A percentile compares a stretch with the other conserved stretches of the same genome.
Conservation (phyloP, 92 coral and sea anemone species). For the Porites cylindrica region DNA sequence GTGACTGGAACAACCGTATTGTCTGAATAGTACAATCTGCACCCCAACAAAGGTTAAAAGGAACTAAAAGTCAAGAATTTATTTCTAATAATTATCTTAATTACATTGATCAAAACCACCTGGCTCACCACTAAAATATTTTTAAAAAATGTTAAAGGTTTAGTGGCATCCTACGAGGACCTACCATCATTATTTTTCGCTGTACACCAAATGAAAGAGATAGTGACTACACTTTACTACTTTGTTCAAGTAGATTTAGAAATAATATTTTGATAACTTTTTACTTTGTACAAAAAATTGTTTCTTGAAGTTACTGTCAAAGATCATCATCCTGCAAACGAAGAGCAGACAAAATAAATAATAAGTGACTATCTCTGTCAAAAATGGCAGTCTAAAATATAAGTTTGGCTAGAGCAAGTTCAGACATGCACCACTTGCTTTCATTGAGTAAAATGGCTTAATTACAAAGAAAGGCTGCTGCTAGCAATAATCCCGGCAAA, state of each 20-base stretch:
- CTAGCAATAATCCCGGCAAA: no score
- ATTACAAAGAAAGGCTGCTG: no score
- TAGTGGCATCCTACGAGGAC: background rate
- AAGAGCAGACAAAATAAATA: background rate
- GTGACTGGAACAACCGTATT: no score
- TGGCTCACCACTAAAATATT: slow-evolving; percentile 19
- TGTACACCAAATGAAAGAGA: slow-evolving; percentile 33
- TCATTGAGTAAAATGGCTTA: no score
- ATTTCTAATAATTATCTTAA: background rate
- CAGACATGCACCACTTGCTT: no score
- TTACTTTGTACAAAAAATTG: slow-evolving; percentile 16
- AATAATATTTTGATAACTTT: slow-evolving; percentile 50
- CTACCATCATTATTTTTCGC: background rate
- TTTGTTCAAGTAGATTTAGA: slow-evolving; percentile 35
- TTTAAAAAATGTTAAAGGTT: background rate
- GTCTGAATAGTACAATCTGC: background rate
- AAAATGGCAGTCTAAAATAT: no score
- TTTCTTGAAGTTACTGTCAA: slow-evolving; percentile 23
- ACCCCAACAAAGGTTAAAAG: background rate
- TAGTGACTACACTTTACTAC: slow-evolving; percentile 29
- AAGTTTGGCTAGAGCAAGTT: no score
- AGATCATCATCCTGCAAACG: slow-evolving; percentile 44
- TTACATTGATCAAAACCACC: background rate
- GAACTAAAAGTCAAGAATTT: slow-evolving; percentile 5
- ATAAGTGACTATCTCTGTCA: background rate